phyloP scores from a whole-genome alignment of 2,113 vertebrate species.

The Rhea americana region DNA sequence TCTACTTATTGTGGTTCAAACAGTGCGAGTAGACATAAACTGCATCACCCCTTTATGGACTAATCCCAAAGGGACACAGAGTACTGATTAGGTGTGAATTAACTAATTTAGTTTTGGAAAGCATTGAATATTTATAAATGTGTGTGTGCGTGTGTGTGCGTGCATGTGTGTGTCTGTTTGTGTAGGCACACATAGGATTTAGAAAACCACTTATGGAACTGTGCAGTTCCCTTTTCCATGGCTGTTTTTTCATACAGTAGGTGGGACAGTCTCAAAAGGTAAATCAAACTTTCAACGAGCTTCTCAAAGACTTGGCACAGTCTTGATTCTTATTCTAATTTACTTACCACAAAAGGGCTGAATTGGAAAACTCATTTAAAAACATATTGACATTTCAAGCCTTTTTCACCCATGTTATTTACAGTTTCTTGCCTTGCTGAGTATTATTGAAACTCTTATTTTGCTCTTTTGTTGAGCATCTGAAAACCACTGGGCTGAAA shows the following conservation, averaged over 20 bases:
- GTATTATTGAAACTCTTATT: constrained; percentile 71
- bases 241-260: not conserved
- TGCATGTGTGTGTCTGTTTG: no score
- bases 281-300: constrained; percentile 6
- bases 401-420: constrained; percentile 61
- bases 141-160: fast-evolving
- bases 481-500: constrained; percentile 70
- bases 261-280: not conserved
- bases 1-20: not conserved
- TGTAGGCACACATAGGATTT: not conserved
- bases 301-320: not conserved
- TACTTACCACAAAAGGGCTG: constrained; percentile 40
- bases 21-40: not conserved
- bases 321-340: constrained; percentile 49
- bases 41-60: not conserved
- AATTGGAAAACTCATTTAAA: constrained; percentile 59
- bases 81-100: not conserved
- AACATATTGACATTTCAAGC: constrained; percentile 74
- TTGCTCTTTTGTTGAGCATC: constrained; percentile 70
- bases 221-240: not conserved
- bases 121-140: not conserved
- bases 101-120: not conserved
- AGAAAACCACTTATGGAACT: not conserved
- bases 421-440: constrained; percentile 67
- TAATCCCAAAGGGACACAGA: not conserved